These are phyloP conservation scores for Oryzias woworae DNA, from an alignment of 2,113 vertebrate genomes.

Conservation along the genomic window DNA sequence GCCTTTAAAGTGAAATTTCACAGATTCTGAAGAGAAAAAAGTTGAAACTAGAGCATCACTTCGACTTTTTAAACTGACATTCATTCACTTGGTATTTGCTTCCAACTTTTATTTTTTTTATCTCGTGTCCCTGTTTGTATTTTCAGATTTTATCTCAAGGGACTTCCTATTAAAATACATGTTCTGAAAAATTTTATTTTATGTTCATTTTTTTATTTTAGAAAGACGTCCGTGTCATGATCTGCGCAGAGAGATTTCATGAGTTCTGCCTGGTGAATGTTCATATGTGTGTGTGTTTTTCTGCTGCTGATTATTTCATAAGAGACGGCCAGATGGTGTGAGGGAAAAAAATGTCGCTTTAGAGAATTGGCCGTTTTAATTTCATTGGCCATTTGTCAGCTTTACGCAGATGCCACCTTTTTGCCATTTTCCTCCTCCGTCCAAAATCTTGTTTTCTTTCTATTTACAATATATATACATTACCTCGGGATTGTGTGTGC, in stretches of 20 bases:
- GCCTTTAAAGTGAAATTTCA: no score
- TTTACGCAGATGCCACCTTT: constrained; percentile 19
- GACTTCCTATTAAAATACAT: no score
- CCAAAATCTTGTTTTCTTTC: constrained; percentile 19
- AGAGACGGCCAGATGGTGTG: constrained; percentile 51
- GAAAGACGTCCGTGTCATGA: no score
- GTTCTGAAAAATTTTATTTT: no score
- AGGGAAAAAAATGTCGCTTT: constrained; percentile 7
- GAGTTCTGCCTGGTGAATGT: constrained; percentile 8
- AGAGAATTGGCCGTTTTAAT: constrained; percentile 31
- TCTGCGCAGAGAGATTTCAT: neutral
- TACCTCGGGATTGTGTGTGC: constrained; percentile 4
- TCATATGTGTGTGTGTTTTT: constrained; percentile 40
- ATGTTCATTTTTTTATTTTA: no score
- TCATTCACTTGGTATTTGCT: no score
- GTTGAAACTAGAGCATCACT: no score
- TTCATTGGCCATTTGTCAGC: constrained; percentile 27
- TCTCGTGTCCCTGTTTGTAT: no score
- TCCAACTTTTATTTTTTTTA: no score
- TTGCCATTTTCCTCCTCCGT: neutral
- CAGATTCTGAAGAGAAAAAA: no score
- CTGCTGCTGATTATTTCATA: constrained; percentile 53
- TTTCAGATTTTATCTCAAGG: no score
- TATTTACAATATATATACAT: constrained; percentile 13
- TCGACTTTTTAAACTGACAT: no score